These are phyloP conservation scores for Isoperla grammatica DNA, from an alignment of 2,888 invertebrate species.

Conservation along the genomic window DNA sequence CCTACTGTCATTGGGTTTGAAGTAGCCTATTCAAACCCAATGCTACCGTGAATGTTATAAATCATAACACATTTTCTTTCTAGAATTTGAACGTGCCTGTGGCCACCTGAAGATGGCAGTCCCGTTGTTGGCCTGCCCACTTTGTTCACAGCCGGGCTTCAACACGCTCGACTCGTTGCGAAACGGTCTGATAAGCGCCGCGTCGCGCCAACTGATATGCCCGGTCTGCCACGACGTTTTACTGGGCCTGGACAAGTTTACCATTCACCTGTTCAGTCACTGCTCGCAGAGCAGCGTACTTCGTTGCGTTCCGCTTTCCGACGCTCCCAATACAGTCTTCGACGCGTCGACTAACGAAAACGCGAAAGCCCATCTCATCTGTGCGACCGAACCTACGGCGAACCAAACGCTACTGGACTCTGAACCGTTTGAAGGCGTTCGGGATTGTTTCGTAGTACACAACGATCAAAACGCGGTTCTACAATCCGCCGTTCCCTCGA, in stretches of 20 bases:
- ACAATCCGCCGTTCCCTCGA: too few relatives aligned
- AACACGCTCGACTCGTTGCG: constrained; percentile 63
- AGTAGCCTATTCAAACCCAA: too few relatives aligned
- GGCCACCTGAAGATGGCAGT: too few relatives aligned
- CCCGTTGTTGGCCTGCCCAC: constrained; percentile 57
- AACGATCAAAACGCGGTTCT: too few relatives aligned
- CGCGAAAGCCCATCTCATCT: not conserved
- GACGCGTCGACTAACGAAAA: not conserved
- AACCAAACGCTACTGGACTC: not conserved
- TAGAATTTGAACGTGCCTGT: too few relatives aligned
- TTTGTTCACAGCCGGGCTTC: constrained; percentile 70
- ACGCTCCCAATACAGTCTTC: not conserved
- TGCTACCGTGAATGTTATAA: too few relatives aligned
- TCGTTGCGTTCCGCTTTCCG: not conserved
- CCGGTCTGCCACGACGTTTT: constrained; percentile 73
- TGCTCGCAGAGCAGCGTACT: constrained; percentile 41
- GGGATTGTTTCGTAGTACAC: too few relatives aligned
- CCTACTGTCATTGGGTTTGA: too few relatives aligned
- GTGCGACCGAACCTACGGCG: constrained; percentile 1
- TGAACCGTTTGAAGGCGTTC: not conserved
- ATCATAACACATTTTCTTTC: too few relatives aligned
- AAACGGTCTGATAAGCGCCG: constrained; percentile 65
- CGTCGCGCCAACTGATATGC: constrained; percentile 67
- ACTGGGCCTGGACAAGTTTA: constrained; percentile 72
- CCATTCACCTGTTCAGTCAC: constrained; percentile 76